phyloP scores from a whole-genome alignment of 2,888 invertebrate species.

The Schizaphis graminum region DNA sequence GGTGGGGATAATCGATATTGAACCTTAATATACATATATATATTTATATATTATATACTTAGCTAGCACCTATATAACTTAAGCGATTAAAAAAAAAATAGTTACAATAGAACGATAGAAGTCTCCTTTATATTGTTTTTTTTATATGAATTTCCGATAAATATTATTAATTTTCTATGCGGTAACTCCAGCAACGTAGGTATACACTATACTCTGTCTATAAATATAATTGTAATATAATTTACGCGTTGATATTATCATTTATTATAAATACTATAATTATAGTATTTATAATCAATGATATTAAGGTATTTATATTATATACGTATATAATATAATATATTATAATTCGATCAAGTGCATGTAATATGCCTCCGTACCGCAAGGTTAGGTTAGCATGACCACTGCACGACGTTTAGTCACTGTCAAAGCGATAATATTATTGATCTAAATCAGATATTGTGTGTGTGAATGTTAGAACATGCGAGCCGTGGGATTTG shows the following conservation, averaged over 20 bases:
- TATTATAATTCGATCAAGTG: background rate
- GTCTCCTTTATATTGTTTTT: background rate
- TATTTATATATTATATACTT: background rate
- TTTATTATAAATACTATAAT: no score
- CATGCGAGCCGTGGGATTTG: constrained; percentile 6
- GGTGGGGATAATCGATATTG: background rate
- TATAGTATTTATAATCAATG: no score
- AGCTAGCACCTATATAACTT: background rate
- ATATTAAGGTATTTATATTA: background rate
- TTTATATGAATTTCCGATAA: background rate
- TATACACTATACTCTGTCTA: background rate
- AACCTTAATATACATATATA: background rate
- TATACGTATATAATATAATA: background rate
- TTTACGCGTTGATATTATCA: background rate
- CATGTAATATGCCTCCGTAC: background rate
- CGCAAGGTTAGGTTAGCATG: background rate
- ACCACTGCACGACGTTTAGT: background rate
- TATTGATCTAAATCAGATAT: constrained; percentile 12
- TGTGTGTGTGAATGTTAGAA: background rate
- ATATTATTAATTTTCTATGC: background rate
- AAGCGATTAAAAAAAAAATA: background rate
- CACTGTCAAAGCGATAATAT: background rate
- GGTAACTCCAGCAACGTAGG: background rate
- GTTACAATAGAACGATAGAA: background rate
- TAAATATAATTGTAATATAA: background rate